Evolutionary conservation across 2,797 vertebrate species (phyloP).

Genomic region (Hippocampus kuda): DNA sequence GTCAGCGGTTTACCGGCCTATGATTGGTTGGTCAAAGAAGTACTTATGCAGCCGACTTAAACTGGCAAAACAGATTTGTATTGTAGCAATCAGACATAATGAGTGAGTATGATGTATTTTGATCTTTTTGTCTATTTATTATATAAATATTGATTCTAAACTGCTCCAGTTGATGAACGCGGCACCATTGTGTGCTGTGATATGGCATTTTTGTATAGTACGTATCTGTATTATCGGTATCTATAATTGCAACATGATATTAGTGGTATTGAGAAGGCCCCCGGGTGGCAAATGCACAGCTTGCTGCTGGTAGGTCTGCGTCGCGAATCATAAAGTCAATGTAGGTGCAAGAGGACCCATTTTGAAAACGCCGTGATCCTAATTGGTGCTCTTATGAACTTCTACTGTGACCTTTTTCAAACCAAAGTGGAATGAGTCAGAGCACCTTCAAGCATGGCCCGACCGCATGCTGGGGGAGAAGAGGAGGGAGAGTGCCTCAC

Average conservation of each 20-base stretch:
- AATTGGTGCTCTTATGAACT: conserved; percentile 37
- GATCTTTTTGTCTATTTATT: too few species aligned
- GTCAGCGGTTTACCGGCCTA: too few species aligned
- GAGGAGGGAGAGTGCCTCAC: conserved; percentile 42
- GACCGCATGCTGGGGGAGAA: conserved; percentile 40
- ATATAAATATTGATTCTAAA: background rate
- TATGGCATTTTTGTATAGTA: background rate
- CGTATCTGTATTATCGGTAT: background rate
- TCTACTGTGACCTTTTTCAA: conserved; percentile 44
- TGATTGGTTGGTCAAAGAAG: too few species aligned
- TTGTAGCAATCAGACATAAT: too few species aligned
- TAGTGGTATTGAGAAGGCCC: background rate
- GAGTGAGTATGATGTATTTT: too few species aligned
- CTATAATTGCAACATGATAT: background rate
- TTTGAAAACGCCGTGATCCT: conserved; percentile 13
- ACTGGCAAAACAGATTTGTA: background rate
- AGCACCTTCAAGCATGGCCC: conserved; percentile 37
- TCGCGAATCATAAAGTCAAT: background rate
- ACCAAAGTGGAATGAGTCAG: conserved; percentile 43
- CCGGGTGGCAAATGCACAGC: background rate
- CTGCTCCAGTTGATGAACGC: background rate
- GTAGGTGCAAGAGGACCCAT: background rate
- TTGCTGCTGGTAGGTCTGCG: background rate
- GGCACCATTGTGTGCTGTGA: background rate
- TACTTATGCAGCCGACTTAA: too few species aligned